These are phyloP conservation scores for Terrapene triunguis DNA, from an alignment of 2,113 vertebrate species.

Conservation along the genomic window DNA sequence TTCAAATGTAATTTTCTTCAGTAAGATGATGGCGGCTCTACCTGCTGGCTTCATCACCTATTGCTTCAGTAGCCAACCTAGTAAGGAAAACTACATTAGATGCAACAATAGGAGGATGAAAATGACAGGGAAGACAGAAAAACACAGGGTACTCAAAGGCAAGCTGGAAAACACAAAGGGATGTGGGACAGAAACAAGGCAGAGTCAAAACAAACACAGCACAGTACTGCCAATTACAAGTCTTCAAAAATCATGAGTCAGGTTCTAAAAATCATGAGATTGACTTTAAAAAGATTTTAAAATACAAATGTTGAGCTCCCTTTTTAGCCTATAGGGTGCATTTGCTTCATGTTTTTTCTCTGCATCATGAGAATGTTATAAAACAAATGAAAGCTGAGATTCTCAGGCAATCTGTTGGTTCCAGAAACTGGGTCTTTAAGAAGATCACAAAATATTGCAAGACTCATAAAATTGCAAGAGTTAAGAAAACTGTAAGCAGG, in stretches of 20 bases:
- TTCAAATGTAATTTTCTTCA: not conserved
- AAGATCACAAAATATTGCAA: not conserved
- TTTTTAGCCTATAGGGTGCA: not conserved
- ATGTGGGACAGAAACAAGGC: not conserved
- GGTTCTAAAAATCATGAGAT: not conserved
- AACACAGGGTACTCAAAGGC: not conserved
- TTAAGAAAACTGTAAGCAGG: not conserved
- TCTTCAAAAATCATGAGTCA: not conserved
- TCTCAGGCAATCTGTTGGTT: constrained; percentile 4
- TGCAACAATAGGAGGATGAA: not conserved
- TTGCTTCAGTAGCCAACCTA: not conserved
- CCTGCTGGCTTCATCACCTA: not conserved
- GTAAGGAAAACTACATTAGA: not conserved
- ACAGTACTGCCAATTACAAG: not conserved
- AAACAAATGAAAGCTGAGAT: not conserved
- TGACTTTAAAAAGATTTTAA: not conserved
- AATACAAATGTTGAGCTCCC: not conserved
- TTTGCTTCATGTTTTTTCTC: not conserved
- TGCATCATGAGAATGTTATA: not conserved
- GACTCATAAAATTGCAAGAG: not conserved
- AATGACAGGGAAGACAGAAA: not conserved
- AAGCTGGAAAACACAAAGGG: not conserved
- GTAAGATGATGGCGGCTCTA: not conserved
- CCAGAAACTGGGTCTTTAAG: not conserved
- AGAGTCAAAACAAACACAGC: accelerated